Base-by-base conservation (phyloP, 1,140 invertebrate genomes). In the Psix sp. region DNA sequence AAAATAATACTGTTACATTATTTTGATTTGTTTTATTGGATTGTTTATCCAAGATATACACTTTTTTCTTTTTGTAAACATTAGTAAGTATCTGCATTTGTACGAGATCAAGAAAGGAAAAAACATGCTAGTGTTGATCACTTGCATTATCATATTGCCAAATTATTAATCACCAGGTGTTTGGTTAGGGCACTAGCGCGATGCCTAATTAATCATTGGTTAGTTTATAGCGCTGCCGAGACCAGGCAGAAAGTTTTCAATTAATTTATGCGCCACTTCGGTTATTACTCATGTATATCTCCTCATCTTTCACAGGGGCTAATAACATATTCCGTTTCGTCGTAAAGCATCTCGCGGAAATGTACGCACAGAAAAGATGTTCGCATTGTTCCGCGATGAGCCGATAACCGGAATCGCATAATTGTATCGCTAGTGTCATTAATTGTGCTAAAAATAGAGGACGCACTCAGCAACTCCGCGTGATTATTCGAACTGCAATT, bases 361-460 rank as follows among this genome's bases (percentile, higher is more conserved):
- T 17, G 33, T 42, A 31, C 17, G 4, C 13, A 14, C 11, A 45
- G 57, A 45, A 56, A 49, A 31, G 35, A 31, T 21, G 48, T 16
- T 57, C 43, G 13, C 38, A 68, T 68, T 68, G 48, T 68, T 60
- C 16, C 26, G 26, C 51, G 54, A 60, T 52, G 33, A 20, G 10
- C 18, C 16, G 45, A 57, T 59, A 67, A n/a, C 13, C 17, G 42
- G 5, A 11, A 38, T 35, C 51, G 43, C 63, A 57, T 60, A 68
- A 68, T 68, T 68, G 46, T 68, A 57, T 57, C 63, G 63, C 57
- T 45, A 31, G 18, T 43, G 52, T 51, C 52, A 59, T 59, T 52
- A 68, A 68, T 68, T 38, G 54, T 36, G 33, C n/a, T 10, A 38
- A 24, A 45, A 45, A 51, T 45, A 65, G 38, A 26, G 33, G 40